phyloP scores from a whole-genome alignment of 2,888 invertebrate species.

The Agrilus mali region DNA sequence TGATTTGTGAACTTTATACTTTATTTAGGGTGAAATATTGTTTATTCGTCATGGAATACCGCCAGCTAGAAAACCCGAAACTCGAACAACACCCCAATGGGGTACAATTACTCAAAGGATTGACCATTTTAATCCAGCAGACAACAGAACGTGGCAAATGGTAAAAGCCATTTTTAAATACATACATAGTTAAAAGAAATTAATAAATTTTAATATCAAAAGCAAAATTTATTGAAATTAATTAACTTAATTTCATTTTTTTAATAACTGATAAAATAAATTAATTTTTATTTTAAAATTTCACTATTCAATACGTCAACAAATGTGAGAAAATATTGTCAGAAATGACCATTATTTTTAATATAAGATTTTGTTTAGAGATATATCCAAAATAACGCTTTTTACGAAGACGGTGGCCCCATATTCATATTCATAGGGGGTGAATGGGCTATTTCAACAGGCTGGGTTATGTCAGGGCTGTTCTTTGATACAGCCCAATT shows the following conservation, averaged over 20 bases:
- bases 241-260: neutral
- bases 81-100: conserved; percentile 10
- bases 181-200: too few relatives aligned
- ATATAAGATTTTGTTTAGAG: conserved; percentile 27
- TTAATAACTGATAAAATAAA: neutral
- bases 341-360: too few relatives aligned
- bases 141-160: conserved; percentile 40
- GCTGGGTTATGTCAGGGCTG: conserved; percentile 45
- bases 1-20: too few relatives aligned
- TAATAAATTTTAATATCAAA: too few relatives aligned
- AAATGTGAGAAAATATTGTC: too few relatives aligned
- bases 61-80: conserved; percentile 8
- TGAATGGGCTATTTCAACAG: conserved; percentile 53
- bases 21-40: too few relatives aligned
- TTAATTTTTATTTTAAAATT: too few relatives aligned
- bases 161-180: conserved; percentile 23
- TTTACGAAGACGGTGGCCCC: conserved; percentile 39
- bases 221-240: too few relatives aligned
- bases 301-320: too few relatives aligned
- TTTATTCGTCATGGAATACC: conserved; percentile 2
- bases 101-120: conserved; percentile 26
- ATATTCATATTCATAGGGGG: conserved; percentile 59
- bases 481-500: conserved; percentile 46
- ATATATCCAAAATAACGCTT: conserved; percentile 39
- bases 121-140: conserved; percentile 41